Evolutionary conservation across 2,113 vertebrate species (phyloP).

Genomic region (Otocyon megalotis): DNA sequence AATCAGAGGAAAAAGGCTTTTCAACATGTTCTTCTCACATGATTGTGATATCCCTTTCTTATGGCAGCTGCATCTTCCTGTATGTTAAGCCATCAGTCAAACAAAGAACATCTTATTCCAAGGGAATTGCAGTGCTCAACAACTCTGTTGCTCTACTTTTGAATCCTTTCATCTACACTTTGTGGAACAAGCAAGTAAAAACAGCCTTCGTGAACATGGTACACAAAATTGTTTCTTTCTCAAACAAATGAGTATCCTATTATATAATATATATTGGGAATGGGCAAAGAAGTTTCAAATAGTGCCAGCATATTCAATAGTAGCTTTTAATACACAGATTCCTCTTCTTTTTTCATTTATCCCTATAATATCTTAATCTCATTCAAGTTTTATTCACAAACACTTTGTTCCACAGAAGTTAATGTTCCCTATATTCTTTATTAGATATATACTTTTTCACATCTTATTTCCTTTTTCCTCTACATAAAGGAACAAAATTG

Average conservation of each 20-base stretch:
- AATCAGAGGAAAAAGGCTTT: constrained; percentile 73
- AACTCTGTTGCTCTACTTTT: constrained; percentile 74
- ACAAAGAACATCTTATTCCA: constrained; percentile 68
- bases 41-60: constrained; percentile 73
- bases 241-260: neutral
- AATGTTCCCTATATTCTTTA: neutral
- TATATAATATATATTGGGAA: neutral
- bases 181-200: constrained; percentile 77
- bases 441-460: neutral
- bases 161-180: constrained; percentile 79
- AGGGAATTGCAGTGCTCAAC: constrained; percentile 75
- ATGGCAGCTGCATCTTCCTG: constrained; percentile 78
- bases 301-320: neutral
- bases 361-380: neutral
- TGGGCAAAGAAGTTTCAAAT: neutral
- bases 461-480: neutral
- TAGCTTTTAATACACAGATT: neutral
- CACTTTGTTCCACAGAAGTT: neutral
- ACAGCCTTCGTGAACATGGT: constrained; percentile 43
- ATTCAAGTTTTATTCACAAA: neutral
- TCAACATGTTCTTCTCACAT: constrained; percentile 80
- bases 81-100: constrained; percentile 76
- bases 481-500: neutral
- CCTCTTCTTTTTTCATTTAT: accelerated
- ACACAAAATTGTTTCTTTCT: neutral